Percentiles rank a stretch among this genome's conserved stretches.
Conservation (phyloP, 2,888 invertebrate species). For the Buathra laborator region DNA sequence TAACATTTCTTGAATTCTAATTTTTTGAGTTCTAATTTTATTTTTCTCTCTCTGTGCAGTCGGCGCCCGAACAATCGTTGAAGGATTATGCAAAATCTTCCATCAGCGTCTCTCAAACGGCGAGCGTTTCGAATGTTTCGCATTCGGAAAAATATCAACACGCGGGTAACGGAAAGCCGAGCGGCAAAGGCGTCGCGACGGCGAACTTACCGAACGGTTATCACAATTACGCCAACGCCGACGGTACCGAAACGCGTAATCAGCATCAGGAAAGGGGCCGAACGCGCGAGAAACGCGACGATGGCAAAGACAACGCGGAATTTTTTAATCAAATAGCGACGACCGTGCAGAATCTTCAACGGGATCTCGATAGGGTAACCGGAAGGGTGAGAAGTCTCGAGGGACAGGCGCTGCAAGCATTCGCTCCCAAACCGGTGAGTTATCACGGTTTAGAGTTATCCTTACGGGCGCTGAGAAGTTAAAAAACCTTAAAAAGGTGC, state of each 20-base stretch:
- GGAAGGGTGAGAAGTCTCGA: constrained; percentile 85
- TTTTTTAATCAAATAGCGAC: constrained; percentile 86
- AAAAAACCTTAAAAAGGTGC: no score
- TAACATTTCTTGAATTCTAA: constrained; percentile 65
- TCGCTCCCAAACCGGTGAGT: constrained; percentile 77
- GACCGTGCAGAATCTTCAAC: constrained; percentile 85
- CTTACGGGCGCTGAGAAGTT: background rate
- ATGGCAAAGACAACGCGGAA: constrained; percentile 78
- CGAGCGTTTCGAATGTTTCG: constrained; percentile 50
- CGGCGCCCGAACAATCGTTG: constrained; percentile 79
- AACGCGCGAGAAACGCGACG: constrained; percentile 78
- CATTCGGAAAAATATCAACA: constrained; percentile 44
- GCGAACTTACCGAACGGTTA: constrained; percentile 77
- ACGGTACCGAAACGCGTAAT: constrained; percentile 63
- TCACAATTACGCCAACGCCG: constrained; percentile 36
- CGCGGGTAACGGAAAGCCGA: constrained; percentile 30
- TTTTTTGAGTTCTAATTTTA: constrained; percentile 43
- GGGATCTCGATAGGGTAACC: constrained; percentile 85
- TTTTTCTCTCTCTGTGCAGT: constrained; percentile 71
- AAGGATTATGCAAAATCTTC: constrained; percentile 78
- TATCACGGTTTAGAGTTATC: constrained; percentile 1
- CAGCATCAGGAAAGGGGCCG: constrained; percentile 75
- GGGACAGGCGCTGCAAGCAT: constrained; percentile 78
- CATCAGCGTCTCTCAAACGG: constrained; percentile 72
- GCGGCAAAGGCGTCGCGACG: constrained; percentile 17